phyloP scores from a whole-genome alignment of 2,113 vertebrate genomes.

The Oreotrochilus melanogaster region DNA sequence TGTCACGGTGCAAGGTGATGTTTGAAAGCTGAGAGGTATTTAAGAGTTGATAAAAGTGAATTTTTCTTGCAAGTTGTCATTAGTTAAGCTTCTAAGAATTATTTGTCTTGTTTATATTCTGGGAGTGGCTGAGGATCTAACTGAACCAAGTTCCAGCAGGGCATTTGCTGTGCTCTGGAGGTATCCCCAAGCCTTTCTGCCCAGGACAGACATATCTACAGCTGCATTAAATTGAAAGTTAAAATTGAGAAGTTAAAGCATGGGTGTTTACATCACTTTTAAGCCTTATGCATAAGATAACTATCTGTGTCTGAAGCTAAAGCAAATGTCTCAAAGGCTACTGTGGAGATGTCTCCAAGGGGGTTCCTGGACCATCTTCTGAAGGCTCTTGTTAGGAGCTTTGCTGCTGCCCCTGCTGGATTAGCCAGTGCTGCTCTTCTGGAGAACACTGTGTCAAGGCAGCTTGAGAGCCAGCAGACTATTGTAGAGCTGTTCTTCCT shows the following conservation, averaged over 20 bases:
- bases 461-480: accelerated
- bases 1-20: background rate
- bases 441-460: background rate
- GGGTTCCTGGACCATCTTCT: background rate
- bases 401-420: background rate
- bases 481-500: background rate
- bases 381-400: accelerated
- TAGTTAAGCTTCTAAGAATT: background rate
- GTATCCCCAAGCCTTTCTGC: background rate
- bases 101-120: background rate
- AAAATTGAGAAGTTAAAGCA: background rate
- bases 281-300: accelerated
- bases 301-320: background rate
- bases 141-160: background rate
- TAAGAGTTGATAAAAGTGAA: conserved; percentile 42
- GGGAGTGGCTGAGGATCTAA: background rate
- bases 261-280: background rate
- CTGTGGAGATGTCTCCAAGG: background rate
- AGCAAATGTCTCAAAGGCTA: background rate
- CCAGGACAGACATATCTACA: background rate
- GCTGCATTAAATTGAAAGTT: background rate
- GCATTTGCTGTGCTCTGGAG: background rate
- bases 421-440: background rate
- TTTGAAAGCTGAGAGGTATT: conserved; percentile 1
- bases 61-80: conserved; percentile 8